Conservation (phyloP, 2,888 invertebrate genomes). For the Gasteruption jaculator region DNA sequence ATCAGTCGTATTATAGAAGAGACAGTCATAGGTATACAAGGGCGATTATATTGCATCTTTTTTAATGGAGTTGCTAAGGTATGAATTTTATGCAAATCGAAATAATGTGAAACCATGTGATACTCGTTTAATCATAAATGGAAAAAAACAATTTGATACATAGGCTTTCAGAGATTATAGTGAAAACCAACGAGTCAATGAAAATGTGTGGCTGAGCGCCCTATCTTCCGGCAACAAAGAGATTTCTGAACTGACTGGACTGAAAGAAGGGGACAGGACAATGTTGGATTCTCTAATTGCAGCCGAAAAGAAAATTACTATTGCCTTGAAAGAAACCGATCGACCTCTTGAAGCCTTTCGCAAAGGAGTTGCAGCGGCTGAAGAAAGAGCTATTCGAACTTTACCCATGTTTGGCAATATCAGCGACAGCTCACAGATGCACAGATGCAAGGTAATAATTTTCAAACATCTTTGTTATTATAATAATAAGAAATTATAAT, state of each 20-base stretch:
- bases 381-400: constrained; percentile 40
- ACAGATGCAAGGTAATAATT: constrained; percentile 14
- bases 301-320: constrained; percentile 32
- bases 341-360: constrained; percentile 43
- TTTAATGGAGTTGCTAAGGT: constrained; percentile 61
- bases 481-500: too few species aligned
- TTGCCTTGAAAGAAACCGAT: constrained; percentile 24
- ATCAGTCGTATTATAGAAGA: constrained; percentile 61
- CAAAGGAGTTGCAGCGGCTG: constrained; percentile 45
- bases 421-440: too few species aligned
- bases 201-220: constrained; percentile 55
- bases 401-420: constrained; percentile 12
- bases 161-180: too few species aligned
- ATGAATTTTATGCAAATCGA: too few species aligned
- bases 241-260: constrained; percentile 63
- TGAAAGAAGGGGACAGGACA: constrained; percentile 65
- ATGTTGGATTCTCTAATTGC: constrained; percentile 57
- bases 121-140: too few species aligned
- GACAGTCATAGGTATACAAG: constrained; percentile 69
- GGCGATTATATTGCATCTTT: constrained; percentile 71
- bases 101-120: too few species aligned
- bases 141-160: too few species aligned
- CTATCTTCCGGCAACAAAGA: constrained; percentile 56
- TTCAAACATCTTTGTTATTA: too few species aligned
- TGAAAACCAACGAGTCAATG: constrained; percentile 19